A percentile compares a stretch with the other conserved stretches of the same genome.
Conservation (phyloP, 1,140 invertebrate species). For the Trichoplusia ni region DNA sequence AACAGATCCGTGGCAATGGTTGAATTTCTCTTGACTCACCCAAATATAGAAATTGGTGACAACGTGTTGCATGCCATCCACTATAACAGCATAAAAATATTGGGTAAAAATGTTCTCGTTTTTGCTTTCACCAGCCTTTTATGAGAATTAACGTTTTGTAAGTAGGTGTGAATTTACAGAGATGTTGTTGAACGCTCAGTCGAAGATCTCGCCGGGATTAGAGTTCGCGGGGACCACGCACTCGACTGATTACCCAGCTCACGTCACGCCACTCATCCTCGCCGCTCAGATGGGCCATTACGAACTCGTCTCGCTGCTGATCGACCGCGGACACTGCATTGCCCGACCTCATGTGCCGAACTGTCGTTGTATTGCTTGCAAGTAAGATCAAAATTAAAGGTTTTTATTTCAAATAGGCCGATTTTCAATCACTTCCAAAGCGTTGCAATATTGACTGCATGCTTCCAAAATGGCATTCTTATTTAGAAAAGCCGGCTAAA, state of each 20-base stretch:
- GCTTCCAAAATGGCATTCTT: too few relatives aligned
- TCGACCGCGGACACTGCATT: conserved; percentile 82
- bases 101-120: conserved; percentile 47
- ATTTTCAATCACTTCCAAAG: neutral
- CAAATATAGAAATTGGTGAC: conserved; percentile 81
- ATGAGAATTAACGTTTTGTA: neutral
- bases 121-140: conserved; percentile 35
- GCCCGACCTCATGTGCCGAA: conserved; percentile 83
- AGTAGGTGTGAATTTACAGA: conserved; percentile 34
- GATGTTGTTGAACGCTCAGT: conserved; percentile 78
- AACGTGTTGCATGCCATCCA: conserved; percentile 81
- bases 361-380: conserved; percentile 83
- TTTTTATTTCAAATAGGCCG: too few relatives aligned
- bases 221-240: conserved; percentile 80
- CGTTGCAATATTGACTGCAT: too few relatives aligned
- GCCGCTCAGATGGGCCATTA: conserved; percentile 87
- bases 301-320: conserved; percentile 86
- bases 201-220: conserved; percentile 69
- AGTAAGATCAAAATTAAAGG: too few relatives aligned
- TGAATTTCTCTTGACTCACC: conserved; percentile 77
- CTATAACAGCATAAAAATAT: conserved; percentile 77
- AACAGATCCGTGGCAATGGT: conserved; percentile 80
- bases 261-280: conserved; percentile 87
- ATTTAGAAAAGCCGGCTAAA: neutral
- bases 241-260: conserved; percentile 85